Conservation (phyloP, 1,140 invertebrate genomes). For the Cephus cinctus region DNA sequence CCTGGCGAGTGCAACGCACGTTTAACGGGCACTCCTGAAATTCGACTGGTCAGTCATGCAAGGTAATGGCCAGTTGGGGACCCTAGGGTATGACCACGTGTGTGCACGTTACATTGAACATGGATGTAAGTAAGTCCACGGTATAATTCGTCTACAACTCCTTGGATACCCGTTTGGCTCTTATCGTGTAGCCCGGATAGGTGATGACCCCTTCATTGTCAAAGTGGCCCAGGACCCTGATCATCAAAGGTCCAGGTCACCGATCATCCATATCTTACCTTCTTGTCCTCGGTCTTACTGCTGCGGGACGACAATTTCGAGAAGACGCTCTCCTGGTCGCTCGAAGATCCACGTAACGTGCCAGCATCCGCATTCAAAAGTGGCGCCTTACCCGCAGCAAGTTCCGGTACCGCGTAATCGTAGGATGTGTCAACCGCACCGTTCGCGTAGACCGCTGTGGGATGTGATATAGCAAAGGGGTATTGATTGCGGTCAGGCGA, state of each 20-base stretch:
- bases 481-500: slow-evolving; percentile 47
- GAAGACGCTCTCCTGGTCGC: slow-evolving; percentile 55
- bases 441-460: slow-evolving; percentile 49
- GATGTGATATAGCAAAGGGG: slow-evolving; percentile 47
- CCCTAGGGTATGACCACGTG: too few relatives aligned
- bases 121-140: too few relatives aligned
- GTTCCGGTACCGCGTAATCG: slow-evolving; percentile 76
- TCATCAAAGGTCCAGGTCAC: too few relatives aligned
- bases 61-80: too few relatives aligned
- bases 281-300: slow-evolving; percentile 52
- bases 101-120: too few relatives aligned
- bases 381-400: slow-evolving; percentile 67
- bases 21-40: slow-evolving; percentile 26
- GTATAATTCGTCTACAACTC: too few relatives aligned
- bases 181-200: too few relatives aligned
- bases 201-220: too few relatives aligned
- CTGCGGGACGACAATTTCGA: slow-evolving; percentile 50
- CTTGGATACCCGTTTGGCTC: too few relatives aligned
- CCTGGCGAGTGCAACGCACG: slow-evolving; percentile 20
- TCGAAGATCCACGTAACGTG: slow-evolving; percentile 26
- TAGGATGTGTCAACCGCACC: slow-evolving; percentile 59
- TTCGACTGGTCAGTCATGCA: too few relatives aligned
- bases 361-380: slow-evolving; percentile 55
- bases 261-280: too few relatives aligned
- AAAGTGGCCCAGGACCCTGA: too few relatives aligned